phyloP scores from a whole-genome alignment of 2,797 vertebrate species.

The Alosa sapidissima region DNA sequence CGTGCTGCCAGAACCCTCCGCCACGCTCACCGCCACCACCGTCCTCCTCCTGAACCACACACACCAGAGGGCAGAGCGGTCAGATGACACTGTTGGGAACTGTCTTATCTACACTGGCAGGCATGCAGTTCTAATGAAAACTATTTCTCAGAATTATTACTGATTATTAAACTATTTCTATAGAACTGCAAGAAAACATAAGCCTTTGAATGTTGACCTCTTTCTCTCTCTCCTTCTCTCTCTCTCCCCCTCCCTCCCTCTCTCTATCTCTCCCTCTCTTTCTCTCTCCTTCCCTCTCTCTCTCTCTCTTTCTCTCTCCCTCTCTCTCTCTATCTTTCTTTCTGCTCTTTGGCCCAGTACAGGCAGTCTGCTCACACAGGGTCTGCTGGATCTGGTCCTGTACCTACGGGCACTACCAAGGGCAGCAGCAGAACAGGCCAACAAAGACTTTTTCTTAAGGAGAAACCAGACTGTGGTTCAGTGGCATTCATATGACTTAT shows the following conservation, averaged over 20 bases:
- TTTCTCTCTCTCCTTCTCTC: no score
- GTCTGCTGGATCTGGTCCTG: background rate
- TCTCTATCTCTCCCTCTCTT: background rate
- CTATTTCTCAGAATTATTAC: background rate
- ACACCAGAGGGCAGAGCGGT: background rate
- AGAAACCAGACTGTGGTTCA: background rate
- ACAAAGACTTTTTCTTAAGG: background rate
- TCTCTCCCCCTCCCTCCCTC: no score
- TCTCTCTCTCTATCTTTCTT: no score
- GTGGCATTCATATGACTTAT: background rate
- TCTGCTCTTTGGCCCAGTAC: background rate
- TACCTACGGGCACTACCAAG: background rate
- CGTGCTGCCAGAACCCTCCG: conserved; percentile 62
- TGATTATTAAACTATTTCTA: background rate
- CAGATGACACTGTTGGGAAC: background rate
- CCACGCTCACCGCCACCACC: conserved; percentile 24
- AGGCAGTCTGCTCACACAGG: background rate
- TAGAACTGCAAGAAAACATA: background rate
- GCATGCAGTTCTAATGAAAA: background rate
- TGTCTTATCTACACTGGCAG: background rate
- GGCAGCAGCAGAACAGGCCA: background rate
- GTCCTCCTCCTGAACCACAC: conserved; percentile 34
- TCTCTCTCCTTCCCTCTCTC: no score
- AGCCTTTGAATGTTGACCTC: no score
- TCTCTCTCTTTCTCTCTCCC: no score